These are phyloP conservation scores for Perdita meconis DNA, from an alignment of 2,888 invertebrate species.

Conservation along the genomic window DNA sequence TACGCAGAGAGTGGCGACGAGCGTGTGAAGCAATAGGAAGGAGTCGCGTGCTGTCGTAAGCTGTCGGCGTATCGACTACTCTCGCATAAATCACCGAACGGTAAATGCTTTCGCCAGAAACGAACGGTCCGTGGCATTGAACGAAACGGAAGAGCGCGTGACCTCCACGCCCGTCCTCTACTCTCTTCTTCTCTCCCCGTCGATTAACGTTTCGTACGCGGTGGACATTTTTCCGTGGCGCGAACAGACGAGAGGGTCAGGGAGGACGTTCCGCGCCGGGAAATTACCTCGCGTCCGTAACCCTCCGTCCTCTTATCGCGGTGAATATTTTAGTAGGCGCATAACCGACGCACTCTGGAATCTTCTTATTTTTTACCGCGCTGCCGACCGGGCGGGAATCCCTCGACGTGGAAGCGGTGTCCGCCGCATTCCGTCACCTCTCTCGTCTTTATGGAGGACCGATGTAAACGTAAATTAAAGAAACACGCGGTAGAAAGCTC, in stretches of 20 bases:
- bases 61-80: slow-evolving; percentile 45
- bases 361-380: neutral
- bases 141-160: slow-evolving; percentile 6
- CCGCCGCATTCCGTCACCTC: slow-evolving; percentile 37
- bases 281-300: slow-evolving; percentile 17
- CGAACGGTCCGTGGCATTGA: slow-evolving; percentile 3
- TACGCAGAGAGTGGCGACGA: slow-evolving; percentile 51
- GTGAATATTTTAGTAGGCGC: slow-evolving; percentile 36
- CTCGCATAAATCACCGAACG: slow-evolving; percentile 63
- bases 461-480: slow-evolving; percentile 65
- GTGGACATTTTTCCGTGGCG: neutral
- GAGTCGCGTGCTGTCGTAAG: slow-evolving; percentile 57
- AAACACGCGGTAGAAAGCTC: slow-evolving; percentile 39
- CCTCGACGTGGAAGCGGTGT: slow-evolving; percentile 22
- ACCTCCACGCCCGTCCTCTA: neutral
- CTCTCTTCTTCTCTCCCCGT: neutral
- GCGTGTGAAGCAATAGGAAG: slow-evolving; percentile 51
- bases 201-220: neutral
- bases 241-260: neutral
- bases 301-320: slow-evolving; percentile 28
- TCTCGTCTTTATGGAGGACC: slow-evolving; percentile 59
- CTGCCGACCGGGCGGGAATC: slow-evolving; percentile 17
- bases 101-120: slow-evolving; percentile 52
- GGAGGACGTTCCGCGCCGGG: neutral
- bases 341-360: slow-evolving; percentile 33